A percentile compares a stretch with the other conserved stretches of the same genome.
Evolutionary conservation across 2,113 vertebrate species (phyloP).

Genomic region (Hippocampus barbouri): DNA sequence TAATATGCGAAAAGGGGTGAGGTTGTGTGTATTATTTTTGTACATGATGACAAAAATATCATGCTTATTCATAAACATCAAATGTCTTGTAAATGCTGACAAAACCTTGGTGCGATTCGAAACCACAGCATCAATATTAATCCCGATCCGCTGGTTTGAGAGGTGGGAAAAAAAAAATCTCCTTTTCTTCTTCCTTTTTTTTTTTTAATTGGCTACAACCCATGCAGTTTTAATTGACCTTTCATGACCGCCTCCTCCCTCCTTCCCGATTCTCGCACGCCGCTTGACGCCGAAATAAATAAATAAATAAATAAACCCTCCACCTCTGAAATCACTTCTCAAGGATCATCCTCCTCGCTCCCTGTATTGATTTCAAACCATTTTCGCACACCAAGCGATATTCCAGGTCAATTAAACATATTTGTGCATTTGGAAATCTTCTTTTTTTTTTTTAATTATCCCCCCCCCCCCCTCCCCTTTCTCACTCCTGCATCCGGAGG

Average conservation of each 20-base stretch:
- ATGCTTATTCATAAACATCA: too few species aligned
- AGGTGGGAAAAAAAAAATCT: slow-evolving; percentile 32
- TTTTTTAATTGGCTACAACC: slow-evolving; percentile 51
- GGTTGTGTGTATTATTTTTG: neutral
- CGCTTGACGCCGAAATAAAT: slow-evolving; percentile 19
- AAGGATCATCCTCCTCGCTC: slow-evolving; percentile 55
- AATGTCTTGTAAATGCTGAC: neutral
- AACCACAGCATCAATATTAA: neutral
- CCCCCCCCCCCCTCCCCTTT: neutral
- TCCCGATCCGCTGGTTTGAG: neutral
- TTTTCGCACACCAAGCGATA: slow-evolving; percentile 64
- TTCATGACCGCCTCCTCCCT: slow-evolving; percentile 60
- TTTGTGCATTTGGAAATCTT: slow-evolving; percentile 72
- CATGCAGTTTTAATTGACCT: slow-evolving; percentile 57
- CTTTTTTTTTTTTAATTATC: slow-evolving; percentile 47
- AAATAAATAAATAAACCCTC: slow-evolving; percentile 5
- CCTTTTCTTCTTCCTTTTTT: neutral
- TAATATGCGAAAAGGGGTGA: too few species aligned
- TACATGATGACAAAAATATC: neutral
- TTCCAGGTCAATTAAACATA: slow-evolving; percentile 77
- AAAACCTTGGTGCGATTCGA: neutral
- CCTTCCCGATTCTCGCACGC: slow-evolving; percentile 59
- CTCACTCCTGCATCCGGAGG: slow-evolving; percentile 65
- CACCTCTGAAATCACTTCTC: slow-evolving; percentile 55
- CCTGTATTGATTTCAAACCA: slow-evolving; percentile 69